Conservation (phyloP, 2,888 invertebrate species). For the Siphlonurus alternatus region DNA sequence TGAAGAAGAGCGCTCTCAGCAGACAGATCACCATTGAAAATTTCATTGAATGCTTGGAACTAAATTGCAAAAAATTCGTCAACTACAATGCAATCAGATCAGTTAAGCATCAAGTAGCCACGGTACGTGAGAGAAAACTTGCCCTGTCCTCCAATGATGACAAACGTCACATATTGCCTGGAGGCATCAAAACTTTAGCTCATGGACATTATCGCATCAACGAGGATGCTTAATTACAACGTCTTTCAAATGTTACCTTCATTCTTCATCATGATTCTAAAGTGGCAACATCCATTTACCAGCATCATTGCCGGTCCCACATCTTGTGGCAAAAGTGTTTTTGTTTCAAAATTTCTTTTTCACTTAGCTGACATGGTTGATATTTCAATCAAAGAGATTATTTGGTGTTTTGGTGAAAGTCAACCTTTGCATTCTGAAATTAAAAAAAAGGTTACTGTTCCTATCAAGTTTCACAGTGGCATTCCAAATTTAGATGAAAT, state of each 20-base stretch:
- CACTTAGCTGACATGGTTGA: neutral
- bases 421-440: neutral
- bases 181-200: too few species aligned
- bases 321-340: neutral
- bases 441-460: neutral
- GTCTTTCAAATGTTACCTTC: too few species aligned
- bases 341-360: neutral
- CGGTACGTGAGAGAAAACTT: constrained; percentile 13
- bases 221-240: too few species aligned
- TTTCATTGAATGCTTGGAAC: constrained; percentile 3
- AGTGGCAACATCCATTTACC: constrained; percentile 1
- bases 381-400: neutral
- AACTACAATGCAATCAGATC: too few species aligned
- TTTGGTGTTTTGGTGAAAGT: neutral
- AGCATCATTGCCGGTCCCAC: neutral
- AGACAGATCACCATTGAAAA: neutral
- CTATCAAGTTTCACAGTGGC: constrained; percentile 1
- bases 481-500: constrained; percentile 1
- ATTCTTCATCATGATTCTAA: neutral
- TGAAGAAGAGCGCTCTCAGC: neutral
- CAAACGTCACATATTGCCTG: too few species aligned
- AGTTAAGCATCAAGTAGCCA: constrained; percentile 14
- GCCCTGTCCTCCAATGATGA: constrained; percentile 14
- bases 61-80: too few species aligned
- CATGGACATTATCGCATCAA: too few species aligned